phyloP scores from a whole-genome alignment of 2,888 invertebrate genomes.

The Fragum sueziense region DNA sequence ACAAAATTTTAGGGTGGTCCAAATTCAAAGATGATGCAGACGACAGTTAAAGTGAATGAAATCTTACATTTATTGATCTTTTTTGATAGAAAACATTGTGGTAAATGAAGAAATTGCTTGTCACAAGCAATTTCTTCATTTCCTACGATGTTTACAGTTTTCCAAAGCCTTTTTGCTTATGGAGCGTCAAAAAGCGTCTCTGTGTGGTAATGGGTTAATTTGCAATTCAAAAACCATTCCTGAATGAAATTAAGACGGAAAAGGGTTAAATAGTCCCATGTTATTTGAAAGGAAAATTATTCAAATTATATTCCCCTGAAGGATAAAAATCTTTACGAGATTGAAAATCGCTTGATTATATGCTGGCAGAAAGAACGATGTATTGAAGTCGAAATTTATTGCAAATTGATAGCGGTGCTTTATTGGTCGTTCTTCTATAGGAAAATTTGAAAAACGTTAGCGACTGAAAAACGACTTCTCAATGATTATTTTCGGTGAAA shows the following conservation, averaged over 20 bases:
- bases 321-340: conserved; percentile 23
- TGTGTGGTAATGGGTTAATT: too few species aligned
- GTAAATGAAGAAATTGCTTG: conserved; percentile 4
- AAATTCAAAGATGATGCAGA: too few species aligned
- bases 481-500: background rate
- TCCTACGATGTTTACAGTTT: too few species aligned
- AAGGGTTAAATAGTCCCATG: conserved; percentile 7
- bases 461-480: background rate
- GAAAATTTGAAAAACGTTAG: conserved; percentile 5
- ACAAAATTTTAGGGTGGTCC: too few species aligned
- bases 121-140: background rate
- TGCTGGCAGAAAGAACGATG: background rate
- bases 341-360: conserved; percentile 21
- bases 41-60: too few species aligned
- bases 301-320: conserved; percentile 22
- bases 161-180: too few species aligned
- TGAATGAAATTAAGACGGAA: background rate
- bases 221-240: background rate
- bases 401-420: conserved; percentile 18
- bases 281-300: conserved; percentile 23
- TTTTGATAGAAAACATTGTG: background rate
- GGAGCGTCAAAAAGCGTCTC: too few species aligned
- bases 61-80: too few species aligned
- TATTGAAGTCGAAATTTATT: conserved; percentile 21
- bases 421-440: conserved; percentile 13